Evolutionary conservation across 2,797 vertebrate species (phyloP).

Genomic region (Furcifer pardalis): DNA sequence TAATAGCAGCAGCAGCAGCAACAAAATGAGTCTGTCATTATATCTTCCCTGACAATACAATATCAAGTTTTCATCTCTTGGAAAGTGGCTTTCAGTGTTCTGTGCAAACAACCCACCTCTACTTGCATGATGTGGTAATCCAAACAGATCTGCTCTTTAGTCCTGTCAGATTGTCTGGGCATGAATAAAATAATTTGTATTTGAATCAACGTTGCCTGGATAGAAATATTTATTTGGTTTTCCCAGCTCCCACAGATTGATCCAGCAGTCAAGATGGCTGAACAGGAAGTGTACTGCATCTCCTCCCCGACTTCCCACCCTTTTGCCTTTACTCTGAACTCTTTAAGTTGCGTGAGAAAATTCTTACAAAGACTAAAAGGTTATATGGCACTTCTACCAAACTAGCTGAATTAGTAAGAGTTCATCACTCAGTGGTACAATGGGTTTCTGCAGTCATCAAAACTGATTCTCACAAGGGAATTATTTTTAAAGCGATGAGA

Average conservation of each 20-base stretch:
- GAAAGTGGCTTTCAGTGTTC: not conserved
- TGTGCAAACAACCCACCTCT: not conserved
- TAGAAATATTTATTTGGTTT: not conserved
- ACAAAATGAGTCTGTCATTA: not conserved
- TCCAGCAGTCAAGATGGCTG: not conserved
- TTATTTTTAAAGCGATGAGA: not conserved
- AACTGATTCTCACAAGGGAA: not conserved
- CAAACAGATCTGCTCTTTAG: not conserved
- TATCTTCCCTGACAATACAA: not conserved
- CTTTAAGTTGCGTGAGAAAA: not conserved
- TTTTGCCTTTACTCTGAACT: not conserved
- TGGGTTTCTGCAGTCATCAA: not conserved
- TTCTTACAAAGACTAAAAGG: not conserved
- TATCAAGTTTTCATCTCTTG: not conserved
- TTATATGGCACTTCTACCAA: not conserved
- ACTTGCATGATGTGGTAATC: not conserved
- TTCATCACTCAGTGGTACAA: not conserved
- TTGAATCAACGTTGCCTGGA: not conserved
- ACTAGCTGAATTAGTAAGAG: not conserved
- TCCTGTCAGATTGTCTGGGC: not conserved
- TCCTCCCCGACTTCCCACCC: not conserved
- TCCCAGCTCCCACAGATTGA: not conserved
- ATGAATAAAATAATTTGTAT: not conserved
- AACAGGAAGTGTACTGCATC: not conserved
- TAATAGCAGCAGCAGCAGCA: not conserved